phyloP scores from a whole-genome alignment of 2,113 vertebrate species.

The Anthoscopus minutus region DNA sequence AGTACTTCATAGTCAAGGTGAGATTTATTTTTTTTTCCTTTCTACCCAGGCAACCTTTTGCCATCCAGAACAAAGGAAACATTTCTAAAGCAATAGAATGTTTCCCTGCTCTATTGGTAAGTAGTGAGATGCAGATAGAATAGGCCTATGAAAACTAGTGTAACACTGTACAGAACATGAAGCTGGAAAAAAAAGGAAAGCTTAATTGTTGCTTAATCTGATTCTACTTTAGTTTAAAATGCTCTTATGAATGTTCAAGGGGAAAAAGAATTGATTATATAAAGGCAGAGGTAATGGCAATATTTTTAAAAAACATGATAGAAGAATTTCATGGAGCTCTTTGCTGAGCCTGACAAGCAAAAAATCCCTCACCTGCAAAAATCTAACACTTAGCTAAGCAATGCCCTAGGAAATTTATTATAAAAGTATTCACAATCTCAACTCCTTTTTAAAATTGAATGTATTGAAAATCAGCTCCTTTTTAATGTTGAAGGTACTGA shows the following conservation, averaged over 20 bases:
- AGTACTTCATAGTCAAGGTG: neutral
- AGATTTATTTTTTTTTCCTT: neutral
- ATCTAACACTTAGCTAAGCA: neutral
- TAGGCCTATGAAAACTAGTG: accelerated
- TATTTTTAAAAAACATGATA: neutral
- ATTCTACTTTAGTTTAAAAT: neutral
- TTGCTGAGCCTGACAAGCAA: neutral
- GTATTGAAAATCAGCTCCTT: neutral
- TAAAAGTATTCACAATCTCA: neutral
- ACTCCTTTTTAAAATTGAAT: neutral
- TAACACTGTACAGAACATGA: neutral
- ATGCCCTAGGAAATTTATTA: neutral
- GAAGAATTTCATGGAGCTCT: neutral
- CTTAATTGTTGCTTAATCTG: neutral
- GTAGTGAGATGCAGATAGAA: neutral
- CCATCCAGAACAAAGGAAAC: neutral
- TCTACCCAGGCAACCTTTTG: neutral
- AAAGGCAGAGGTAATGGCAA: neutral
- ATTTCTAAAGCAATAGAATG: neutral
- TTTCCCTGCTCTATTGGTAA: neutral
- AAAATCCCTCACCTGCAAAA: neutral
- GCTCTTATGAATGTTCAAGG: accelerated
- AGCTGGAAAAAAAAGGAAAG: neutral
- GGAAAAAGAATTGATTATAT: neutral
- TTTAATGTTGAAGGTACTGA: neutral